These are phyloP conservation scores for Thripadectes ignobilis DNA, from an alignment of 2,797 vertebrate genomes.

Conservation along the genomic window DNA sequence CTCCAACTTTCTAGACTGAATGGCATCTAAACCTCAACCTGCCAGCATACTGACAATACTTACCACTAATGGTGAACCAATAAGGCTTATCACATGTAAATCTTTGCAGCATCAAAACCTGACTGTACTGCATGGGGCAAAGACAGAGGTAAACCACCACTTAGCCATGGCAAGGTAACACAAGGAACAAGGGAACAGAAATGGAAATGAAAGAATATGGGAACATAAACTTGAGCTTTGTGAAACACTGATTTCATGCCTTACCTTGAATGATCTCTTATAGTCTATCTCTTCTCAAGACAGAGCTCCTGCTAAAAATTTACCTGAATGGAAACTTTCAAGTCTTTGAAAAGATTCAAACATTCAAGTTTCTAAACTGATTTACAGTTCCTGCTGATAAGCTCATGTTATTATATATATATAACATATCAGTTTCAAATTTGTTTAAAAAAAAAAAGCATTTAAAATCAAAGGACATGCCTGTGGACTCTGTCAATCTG, in stretches of 20 bases:
- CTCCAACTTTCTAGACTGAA: background rate
- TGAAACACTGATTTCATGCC: slow-evolving; percentile 40
- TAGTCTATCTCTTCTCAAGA: slow-evolving; percentile 74
- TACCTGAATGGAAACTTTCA: slow-evolving; percentile 72
- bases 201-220: slow-evolving; percentile 40
- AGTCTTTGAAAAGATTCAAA: slow-evolving; percentile 48
- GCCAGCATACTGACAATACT: background rate
- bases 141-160: background rate
- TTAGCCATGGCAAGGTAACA: slow-evolving; percentile 61
- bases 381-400: background rate
- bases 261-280: slow-evolving; percentile 76
- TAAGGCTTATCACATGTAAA: background rate
- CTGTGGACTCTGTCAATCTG: background rate
- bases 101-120: background rate
- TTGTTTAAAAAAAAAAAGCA: background rate
- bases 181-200: slow-evolving; percentile 2
- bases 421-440: background rate
- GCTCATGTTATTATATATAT: background rate
- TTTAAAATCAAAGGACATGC: slow-evolving; percentile 13
- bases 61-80: background rate
- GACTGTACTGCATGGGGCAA: background rate
- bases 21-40: background rate
- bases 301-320: slow-evolving; percentile 73
- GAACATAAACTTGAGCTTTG: slow-evolving; percentile 44
- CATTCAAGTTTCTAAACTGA: background rate